Evolutionary conservation across 2,113 vertebrate genomes (phyloP), one percentile per base, ranked within the genome.

Genomic region (Phaethornis superciliosus): DNA sequence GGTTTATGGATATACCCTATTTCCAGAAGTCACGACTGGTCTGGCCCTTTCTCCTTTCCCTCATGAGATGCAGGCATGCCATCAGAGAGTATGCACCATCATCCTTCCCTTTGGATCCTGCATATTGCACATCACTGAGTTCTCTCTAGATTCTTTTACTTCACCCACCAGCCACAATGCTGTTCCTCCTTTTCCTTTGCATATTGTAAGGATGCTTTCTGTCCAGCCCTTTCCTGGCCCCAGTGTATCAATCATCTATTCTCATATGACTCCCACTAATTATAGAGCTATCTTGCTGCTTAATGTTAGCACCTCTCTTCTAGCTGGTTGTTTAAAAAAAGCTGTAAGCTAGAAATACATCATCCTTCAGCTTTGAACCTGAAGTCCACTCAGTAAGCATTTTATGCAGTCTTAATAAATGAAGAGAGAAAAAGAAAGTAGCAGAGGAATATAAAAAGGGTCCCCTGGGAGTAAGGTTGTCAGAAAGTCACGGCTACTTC

Each of bases 381-480:
- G 79, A 91, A 95, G 94, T 96, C 90, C 75, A 87, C 95, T 90
- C 95, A 89, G 90, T 89, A 88, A 96, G 86, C 72, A 81, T 96
- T 97, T 98, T 93, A 93, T 85, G 68, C 54, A 35, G 21, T 68
- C 60, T 96, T 95, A 96, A 97, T 95, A 93, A 95, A 97, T 89
- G 91, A 96, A 80, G 59, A 82, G 85, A 87, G 80, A 94, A 85
- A 51, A 59, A 83, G 84, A 89, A 88, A 92, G 72, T 55, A 85
- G 80, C 75, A 96, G 88, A 96, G 81, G 89, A 95, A 95, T 89
- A 90, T 60, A 90, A 88, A 96, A 94, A 94, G 42, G 54, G 63
- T 89, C 83, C 91, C 86, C 79, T 67, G 86, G 83, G 95, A 95
- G 51, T 62, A 75, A 87, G 33, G 92, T 89, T 96, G 92, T 95